A percentile compares a stretch with the other conserved stretches of the same genome.
Evolutionary conservation across 2,888 invertebrate species (phyloP).

Genomic region (Cremastobaeus sp.): DNA sequence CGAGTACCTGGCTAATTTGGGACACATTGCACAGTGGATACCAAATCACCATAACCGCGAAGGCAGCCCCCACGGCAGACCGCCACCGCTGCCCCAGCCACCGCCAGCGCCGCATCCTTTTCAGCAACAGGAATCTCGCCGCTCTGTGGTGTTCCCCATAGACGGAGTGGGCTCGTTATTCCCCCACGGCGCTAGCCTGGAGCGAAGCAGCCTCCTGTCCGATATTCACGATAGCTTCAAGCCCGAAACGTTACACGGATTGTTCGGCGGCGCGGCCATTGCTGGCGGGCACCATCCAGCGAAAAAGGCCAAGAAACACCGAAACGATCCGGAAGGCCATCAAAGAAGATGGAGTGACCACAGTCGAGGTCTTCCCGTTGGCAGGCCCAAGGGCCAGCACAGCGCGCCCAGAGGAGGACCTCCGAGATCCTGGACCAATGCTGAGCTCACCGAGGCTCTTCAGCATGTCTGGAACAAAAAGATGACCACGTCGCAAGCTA

Average conservation of each 20-base stretch:
- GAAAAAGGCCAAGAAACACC: constrained; percentile 74
- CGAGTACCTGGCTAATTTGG: constrained; percentile 76
- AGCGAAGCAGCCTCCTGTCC: constrained; percentile 69
- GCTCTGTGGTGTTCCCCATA: constrained; percentile 68
- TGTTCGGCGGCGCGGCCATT: constrained; percentile 68
- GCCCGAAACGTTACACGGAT: constrained; percentile 73
- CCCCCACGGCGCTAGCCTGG: constrained; percentile 69
- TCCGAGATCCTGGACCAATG: constrained; percentile 94
- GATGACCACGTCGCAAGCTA: constrained; percentile 95
- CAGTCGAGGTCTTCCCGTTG: constrained; percentile 80
- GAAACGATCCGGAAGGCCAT: constrained; percentile 66
- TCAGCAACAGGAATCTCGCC: constrained; percentile 66
- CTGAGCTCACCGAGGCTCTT: constrained; percentile 92
- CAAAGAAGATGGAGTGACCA: constrained; percentile 75
- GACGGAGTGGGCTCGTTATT: constrained; percentile 70
- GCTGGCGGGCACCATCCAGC: constrained; percentile 65
- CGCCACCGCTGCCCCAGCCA: constrained; percentile 54
- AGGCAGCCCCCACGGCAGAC: constrained; percentile 70
- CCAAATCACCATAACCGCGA: constrained; percentile 72
- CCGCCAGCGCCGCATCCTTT: constrained; percentile 59
- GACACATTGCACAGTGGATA: constrained; percentile 76
- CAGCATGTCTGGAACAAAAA: constrained; percentile 97
- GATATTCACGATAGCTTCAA: constrained; percentile 76
- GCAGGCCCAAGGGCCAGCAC: constrained; percentile 93
- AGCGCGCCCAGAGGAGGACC: constrained; percentile 94